Conservation (phyloP, 2,113 vertebrate genomes). For the Osmerus eperlanus region DNA sequence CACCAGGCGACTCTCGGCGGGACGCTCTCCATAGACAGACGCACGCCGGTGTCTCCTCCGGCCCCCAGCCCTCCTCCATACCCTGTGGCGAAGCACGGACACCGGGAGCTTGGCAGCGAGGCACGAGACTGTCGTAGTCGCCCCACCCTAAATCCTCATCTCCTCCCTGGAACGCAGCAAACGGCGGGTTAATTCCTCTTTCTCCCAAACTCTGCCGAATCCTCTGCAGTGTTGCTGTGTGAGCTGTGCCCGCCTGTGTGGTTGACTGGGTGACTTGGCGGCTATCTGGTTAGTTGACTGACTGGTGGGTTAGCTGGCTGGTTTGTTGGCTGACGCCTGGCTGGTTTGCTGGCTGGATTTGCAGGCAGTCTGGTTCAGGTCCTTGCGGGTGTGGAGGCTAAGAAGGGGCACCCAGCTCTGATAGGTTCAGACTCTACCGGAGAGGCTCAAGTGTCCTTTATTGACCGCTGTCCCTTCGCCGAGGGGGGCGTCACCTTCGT, state of each 20-base stretch:
- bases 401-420: constrained; percentile 22
- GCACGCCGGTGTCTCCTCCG: constrained; percentile 18
- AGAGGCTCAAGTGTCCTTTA: constrained; percentile 57
- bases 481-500: constrained; percentile 18
- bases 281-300: constrained; percentile 22
- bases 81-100: constrained; percentile 32
- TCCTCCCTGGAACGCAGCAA: too few species aligned
- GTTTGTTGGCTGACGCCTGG: constrained; percentile 20
- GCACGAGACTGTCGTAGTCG: constrained; percentile 17
- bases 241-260: not conserved
- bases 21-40: constrained; percentile 2
- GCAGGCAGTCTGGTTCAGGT: constrained; percentile 50
- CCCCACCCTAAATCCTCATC: constrained; percentile 31
- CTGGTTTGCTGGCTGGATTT: constrained; percentile 22
- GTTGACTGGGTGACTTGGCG: constrained; percentile 42
- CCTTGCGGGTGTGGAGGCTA: constrained; percentile 44
- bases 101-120: constrained; percentile 1
- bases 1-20: constrained; percentile 15
- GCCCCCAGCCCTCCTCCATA: constrained; percentile 28
- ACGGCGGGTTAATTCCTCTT: not conserved
- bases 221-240: constrained; percentile 60
- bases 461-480: constrained; percentile 50
- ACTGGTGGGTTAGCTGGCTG: constrained; percentile 42
- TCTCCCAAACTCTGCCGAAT: constrained; percentile 31
- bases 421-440: constrained; percentile 48